A percentile compares a stretch with the other conserved stretches of the same genome.
These are phyloP conservation scores for Glaucidium brasilianum DNA, from an alignment of 2,113 vertebrate species.

Conservation along the genomic window DNA sequence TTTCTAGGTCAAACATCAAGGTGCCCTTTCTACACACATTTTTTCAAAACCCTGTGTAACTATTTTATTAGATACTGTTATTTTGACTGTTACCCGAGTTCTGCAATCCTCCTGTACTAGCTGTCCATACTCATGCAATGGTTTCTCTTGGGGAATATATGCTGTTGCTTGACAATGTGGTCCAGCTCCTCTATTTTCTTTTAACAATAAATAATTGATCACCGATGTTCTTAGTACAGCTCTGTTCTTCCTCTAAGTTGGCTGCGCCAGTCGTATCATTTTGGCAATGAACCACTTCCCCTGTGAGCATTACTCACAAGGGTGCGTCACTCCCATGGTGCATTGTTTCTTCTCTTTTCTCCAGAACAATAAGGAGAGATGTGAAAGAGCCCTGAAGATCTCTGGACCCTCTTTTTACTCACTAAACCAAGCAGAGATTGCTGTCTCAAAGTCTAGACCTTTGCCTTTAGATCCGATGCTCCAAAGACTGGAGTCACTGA, in stretches of 20 bases:
- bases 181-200: slow-evolving; percentile 15
- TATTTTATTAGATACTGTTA: background rate
- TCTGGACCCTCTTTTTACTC: background rate
- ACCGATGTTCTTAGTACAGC: background rate
- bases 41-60: background rate
- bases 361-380: background rate
- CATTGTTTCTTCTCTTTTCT: background rate
- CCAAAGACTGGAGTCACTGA: background rate
- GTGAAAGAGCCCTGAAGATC: background rate
- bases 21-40: background rate
- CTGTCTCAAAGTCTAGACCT: background rate
- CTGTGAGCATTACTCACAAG: background rate
- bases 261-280: background rate
- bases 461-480: background rate
- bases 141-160: background rate
- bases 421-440: background rate
- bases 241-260: background rate
- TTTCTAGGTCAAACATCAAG: background rate
- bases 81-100: background rate
- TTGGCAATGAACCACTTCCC: background rate
- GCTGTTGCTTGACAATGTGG: background rate
- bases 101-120: background rate
- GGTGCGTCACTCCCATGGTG: accelerated
- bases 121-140: background rate
- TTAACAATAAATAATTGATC: slow-evolving; percentile 49